Percentiles rank a stretch among this genome's conserved stretches.
Conservation (phyloP, 2,888 invertebrate species). For the Pherbina coryleti region DNA sequence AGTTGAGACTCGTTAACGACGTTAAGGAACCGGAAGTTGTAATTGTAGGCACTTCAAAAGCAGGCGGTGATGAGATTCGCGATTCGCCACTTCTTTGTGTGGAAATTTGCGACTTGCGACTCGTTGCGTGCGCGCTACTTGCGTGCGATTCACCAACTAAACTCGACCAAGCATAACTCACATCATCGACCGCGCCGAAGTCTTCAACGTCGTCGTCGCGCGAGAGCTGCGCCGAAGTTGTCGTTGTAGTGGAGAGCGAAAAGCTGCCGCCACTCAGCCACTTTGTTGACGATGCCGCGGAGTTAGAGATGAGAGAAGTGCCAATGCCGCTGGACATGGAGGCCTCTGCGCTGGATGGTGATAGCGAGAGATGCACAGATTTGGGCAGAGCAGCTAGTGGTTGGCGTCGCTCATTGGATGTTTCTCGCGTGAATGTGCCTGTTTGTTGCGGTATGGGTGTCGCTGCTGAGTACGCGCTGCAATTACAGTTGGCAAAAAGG, state of each 20-base stretch:
- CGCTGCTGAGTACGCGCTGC: constrained; percentile 48
- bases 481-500: constrained; percentile 63
- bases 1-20: constrained; percentile 8
- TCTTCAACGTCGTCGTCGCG: constrained; percentile 45
- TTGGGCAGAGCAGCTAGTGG: constrained; percentile 26
- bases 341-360: constrained; percentile 47
- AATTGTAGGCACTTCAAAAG: constrained; percentile 10
- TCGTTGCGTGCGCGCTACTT: constrained; percentile 25
- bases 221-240: constrained; percentile 51
- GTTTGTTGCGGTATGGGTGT: constrained; percentile 25
- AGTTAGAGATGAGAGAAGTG: constrained; percentile 35
- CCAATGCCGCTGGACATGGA: constrained; percentile 42
- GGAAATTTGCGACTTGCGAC: too few relatives aligned
- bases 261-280: constrained; percentile 44
- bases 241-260: constrained; percentile 51
- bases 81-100: too few relatives aligned
- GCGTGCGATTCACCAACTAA: constrained; percentile 26
- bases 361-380: constrained; percentile 40
- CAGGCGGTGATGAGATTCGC: constrained; percentile 34
- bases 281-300: constrained; percentile 3
- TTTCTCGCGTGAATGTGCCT: constrained; percentile 38
- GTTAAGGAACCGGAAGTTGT: constrained; percentile 18
- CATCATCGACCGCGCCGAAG: not conserved
- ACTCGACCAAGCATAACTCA: constrained; percentile 5
- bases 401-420: constrained; percentile 33